Evolutionary conservation across 2,888 invertebrate genomes (phyloP), one percentile per base, ranked within the genome.

Genomic region (Athalia rosae): DNA sequence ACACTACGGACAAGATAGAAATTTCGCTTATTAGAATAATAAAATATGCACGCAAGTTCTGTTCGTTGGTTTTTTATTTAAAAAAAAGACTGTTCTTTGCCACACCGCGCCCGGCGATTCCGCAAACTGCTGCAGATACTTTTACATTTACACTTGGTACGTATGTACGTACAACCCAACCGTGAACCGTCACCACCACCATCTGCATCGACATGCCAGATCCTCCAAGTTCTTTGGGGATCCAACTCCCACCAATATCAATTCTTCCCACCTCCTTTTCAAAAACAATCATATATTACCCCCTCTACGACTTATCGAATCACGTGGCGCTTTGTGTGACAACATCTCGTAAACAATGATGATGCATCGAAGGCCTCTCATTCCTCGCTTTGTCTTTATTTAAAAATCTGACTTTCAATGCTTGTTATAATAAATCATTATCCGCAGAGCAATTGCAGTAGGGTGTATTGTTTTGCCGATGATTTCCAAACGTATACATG

Each of bases 271-370:
- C 50, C 53, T 48, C 67, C 67, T 67, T 28, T 28, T 28, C 2
- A 28, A 28, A 28, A 28, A 28, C 28, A 28, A 28, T 28, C 53
- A 4, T 11, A 53, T 53, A 28, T 28, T 28, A 50, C 67, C 50
- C 53, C 67, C 67, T 53, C 15, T 67, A 53, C 67, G 41, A 67
- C 53, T 50, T 3, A 48, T n/a, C 53, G 48, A 66, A 45, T 67
- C 67, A 67, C 67, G 67, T 53, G 67, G 61, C 67, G 28, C 28
- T 28, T 67, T 41, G 28, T 28, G n/a, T 67, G 53, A 67, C 67
- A 67, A 53, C 50, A 67, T 67, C 67, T 67, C 41, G 67, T 67
- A 67, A 67, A 67, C 67, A 67, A 47, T 64, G 47, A 45, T 47
- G 11, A 8, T 45, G 5, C 64, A 13, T 64, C 15, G 53, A 48